phyloP scores from a whole-genome alignment of 2,888 invertebrate genomes.

The Trachelus tabidus region DNA sequence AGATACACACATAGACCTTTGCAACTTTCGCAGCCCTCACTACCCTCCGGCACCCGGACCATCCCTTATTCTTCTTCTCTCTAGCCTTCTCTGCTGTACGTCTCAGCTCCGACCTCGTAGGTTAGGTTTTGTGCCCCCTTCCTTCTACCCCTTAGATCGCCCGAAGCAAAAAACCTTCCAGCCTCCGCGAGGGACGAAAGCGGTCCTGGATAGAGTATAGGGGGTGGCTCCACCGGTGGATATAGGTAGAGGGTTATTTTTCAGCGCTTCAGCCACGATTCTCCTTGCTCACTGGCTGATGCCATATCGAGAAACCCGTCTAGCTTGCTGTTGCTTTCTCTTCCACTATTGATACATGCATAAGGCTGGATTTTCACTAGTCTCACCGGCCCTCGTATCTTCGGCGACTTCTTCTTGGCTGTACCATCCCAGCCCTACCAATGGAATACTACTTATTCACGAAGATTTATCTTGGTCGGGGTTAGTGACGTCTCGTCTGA shows the following conservation, averaged over 20 bases:
- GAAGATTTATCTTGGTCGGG: conserved; percentile 30
- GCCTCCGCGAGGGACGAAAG: conserved; percentile 42
- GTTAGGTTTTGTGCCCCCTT: conserved; percentile 53
- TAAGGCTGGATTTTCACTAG: not conserved
- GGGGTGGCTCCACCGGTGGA: conserved; percentile 42
- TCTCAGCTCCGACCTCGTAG: conserved; percentile 58
- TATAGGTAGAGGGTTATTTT: conserved; percentile 58
- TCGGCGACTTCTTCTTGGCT: not conserved
- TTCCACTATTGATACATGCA: not conserved
- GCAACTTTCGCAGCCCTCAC: not conserved
- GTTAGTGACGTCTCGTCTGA: conserved; percentile 4
- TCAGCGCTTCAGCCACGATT: conserved; percentile 50
- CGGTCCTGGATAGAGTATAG: conserved; percentile 34
- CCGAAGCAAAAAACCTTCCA: conserved; percentile 59
- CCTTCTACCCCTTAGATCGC: conserved; percentile 45
- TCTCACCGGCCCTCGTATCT: not conserved
- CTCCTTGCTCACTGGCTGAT: conserved; percentile 24
- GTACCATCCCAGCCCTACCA: not conserved
- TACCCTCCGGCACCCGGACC: conserved; percentile 37
- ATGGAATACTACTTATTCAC: not conserved
- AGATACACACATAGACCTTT: not conserved
- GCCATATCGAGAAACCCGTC: conserved; percentile 1
- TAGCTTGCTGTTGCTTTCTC: not conserved
- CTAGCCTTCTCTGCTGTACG: conserved; percentile 50
- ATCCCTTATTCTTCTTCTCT: conserved; percentile 50